Evolutionary conservation across 2,888 invertebrate species (phyloP), one percentile per base, ranked within the genome.

Genomic region (Celastrina argiolus): DNA sequence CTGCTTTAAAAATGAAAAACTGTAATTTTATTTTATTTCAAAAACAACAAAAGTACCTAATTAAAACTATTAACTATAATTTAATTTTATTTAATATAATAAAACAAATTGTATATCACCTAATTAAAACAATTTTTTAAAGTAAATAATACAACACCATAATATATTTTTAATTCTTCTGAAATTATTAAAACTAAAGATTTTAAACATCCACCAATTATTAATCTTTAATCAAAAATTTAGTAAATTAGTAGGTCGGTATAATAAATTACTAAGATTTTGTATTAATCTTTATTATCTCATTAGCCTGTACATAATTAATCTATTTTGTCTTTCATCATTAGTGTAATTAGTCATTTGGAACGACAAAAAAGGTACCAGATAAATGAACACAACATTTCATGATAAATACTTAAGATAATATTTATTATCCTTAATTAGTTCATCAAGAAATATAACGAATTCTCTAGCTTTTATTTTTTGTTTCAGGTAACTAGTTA

Each of bases 401-500:
- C 10, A 1, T 12, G 14, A 51, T 51, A 51, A 66, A 31, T 41
- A 16, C 10, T 26, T 28, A 7, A 28, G 56, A 36, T 42, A 26
- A 41, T 22, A 45, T 51, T 42, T 41, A 63, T 41, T 41, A n/a
- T 41, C 26, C 63, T 36, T 22, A 36, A 36, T 22, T 51, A 16
- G 26, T 64, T 51, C 5, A 5, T 31, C 45, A 28, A 18, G n/a
- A 10, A 56, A 26, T 26, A 26, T 41, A 5, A 39, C 8, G 26
- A 39, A 42, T 14, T 18, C 36, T 5, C 34, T 65, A 58, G 41
- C 58, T 58, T 28, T 31, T 22, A 58, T 56, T 69, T 74, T 71
- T 72, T 86, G 81, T 90, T 90, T 56, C 89, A 90, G 90, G 78
- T 72, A 75, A 73, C 67, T 68, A 71, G 73, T 83, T 74, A 90